Base-by-base conservation (phyloP, 1,140 invertebrate species). In the Hylaeus anthracinus region DNA sequence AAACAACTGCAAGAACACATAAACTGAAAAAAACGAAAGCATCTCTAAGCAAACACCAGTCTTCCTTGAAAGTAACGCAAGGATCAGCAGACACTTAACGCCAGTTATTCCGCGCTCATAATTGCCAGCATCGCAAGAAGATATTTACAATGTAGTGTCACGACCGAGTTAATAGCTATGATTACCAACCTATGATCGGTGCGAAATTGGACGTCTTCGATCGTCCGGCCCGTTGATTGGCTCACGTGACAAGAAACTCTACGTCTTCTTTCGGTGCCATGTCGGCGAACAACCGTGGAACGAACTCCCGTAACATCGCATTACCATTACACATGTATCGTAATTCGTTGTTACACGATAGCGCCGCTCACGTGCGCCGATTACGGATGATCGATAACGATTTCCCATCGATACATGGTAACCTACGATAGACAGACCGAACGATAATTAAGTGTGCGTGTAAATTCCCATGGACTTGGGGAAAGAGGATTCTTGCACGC, bases 121-220 rank as follows among this genome's bases (percentile, higher is more conserved):
- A 71, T 58, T 51, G 12, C 37, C 37, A 10, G 2, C 26, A 51
- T 2, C 14, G 9, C 5, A 12, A 56, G 26, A n/a, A 14, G 14
- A 78, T 65, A 65, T 61, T 70, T 70, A 70, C 66, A 78, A 71
- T 78, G 75, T 78, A 53, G 41, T 71, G 58, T 63, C 56, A 53
- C 66, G 75, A 78, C 3, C 56, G 4, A 8, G 2, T 51, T 51
- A 61, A 78, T 41, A 9, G 9, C 75, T 71, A 26, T 78, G 58
- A 78, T 78, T 78, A 78, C 66, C 8, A 2, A 2, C n/a, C 43
- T 48, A n/a, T 12, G 43, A 51, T 60, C 55, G 15, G 43, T 12
- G 5, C 9, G 73, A 67, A 76, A 76, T 76, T 58, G 41, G 43
- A 67, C 63, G 51, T 56, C n/a, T 71, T 41, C 66, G 55, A 67